Evolutionary conservation across 2,113 vertebrate species (phyloP), one percentile per base, ranked within the genome.

Genomic region (Microcebus murinus): DNA sequence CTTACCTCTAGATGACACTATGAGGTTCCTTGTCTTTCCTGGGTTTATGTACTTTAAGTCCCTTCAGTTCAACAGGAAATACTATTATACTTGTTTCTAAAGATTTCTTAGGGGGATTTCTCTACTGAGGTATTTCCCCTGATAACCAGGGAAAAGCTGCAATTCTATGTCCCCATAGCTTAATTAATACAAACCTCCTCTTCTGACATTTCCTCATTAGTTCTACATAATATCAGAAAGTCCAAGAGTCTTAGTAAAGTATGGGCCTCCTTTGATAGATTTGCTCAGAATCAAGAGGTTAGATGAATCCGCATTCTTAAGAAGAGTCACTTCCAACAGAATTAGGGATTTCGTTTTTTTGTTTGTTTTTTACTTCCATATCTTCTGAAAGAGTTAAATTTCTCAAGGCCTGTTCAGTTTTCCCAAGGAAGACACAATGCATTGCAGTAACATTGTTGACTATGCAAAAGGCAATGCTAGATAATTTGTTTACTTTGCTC

Each of bases 161-260:
- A 76, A 36, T 34, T 42, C 42, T 29, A 80, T 91, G 73, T 96
- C 95, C 83, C 95, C 1, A 4, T 42, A 80, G 90, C 6, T 93
- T 95, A 89, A 97, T 97, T 96, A 91, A 55, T 90, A 15, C 20
- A 71, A 95, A 63, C 0, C 27, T 55, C 14, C 1, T 93, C 13
- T n/a, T 89, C 48, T 77, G 34, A 70, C 94, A 6, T 59, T 81
- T 59, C 52, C 48, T 93, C 15, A 31, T 93, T 36, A 82, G 45
- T 82, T 81, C 65, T 48, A n/a, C 29, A 81, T 27, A 63, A 0
- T 68, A 6, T 80, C 29, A 87, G 18, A 4, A 84, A 52, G 31
- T 74, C 27, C 8, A 36, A 65, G 84, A 70, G 8, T 70, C 10
- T 70, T 87, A 61, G 12, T 25, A 55, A 48, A 92, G 13, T 74